A percentile compares a stretch with the other conserved stretches of the same genome.
These are phyloP conservation scores for Polydrusus pterygomalis DNA, from an alignment of 2,888 invertebrate species.

Conservation along the genomic window DNA sequence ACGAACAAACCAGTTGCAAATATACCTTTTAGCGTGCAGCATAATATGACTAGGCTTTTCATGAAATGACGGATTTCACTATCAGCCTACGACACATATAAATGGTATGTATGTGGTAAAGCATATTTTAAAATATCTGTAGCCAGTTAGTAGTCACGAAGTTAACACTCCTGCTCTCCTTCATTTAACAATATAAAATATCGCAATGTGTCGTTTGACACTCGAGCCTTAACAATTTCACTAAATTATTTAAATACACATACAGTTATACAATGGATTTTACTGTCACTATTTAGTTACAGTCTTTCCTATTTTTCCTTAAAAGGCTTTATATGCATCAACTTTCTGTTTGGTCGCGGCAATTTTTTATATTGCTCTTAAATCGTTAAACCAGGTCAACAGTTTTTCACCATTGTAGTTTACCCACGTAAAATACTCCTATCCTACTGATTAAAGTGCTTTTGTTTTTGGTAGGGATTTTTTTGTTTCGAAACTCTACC, in stretches of 20 bases:
- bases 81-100: no score
- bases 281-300: constrained; percentile 50
- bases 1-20: no score
- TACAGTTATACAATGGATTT: constrained; percentile 53
- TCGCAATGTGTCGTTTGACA: constrained; percentile 34
- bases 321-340: constrained; percentile 53
- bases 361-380: constrained; percentile 49
- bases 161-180: not conserved
- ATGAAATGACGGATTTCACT: no score
- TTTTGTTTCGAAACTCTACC: no score
- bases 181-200: constrained; percentile 42
- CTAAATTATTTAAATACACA: constrained; percentile 50
- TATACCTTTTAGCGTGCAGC: no score
- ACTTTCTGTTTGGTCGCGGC: constrained; percentile 50
- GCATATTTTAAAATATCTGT: not conserved
- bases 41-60: no score
- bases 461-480: no score
- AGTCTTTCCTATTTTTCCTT: constrained; percentile 50
- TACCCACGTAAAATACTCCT: constrained; percentile 22
- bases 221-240: constrained; percentile 47
- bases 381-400: constrained; percentile 43
- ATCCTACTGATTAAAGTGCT: no score
- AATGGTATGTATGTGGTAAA: no score
- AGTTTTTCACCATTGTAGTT: constrained; percentile 43
- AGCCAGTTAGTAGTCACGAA: not conserved